Evolutionary conservation across 2,797 vertebrate genomes (phyloP).

Genomic region (Taenioides sp.): DNA sequence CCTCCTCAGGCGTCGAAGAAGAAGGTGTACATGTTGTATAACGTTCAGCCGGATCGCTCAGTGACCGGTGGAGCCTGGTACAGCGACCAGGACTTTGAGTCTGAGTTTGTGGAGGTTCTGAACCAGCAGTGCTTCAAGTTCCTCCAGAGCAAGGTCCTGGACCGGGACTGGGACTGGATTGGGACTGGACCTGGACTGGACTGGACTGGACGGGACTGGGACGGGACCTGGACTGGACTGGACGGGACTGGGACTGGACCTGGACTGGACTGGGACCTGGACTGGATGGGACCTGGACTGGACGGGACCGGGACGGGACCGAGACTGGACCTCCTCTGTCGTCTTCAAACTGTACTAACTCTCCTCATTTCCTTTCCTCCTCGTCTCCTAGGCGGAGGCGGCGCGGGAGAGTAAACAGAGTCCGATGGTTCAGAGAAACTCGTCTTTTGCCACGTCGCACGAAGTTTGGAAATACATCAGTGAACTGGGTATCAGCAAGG

Average conservation of each 20-base stretch:
- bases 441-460: slow-evolving; percentile 93
- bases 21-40: slow-evolving; percentile 98
- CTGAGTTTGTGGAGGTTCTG: slow-evolving; percentile 96
- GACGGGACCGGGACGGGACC: no score
- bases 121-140: slow-evolving; percentile 99
- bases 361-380: neutral
- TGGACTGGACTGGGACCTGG: no score
- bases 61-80: slow-evolving; percentile 98
- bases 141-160: slow-evolving; percentile 88
- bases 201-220: no score
- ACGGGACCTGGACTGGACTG: no score
- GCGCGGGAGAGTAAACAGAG: slow-evolving; percentile 93
- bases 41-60: slow-evolving; percentile 92
- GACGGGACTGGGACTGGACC: no score
- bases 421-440: slow-evolving; percentile 95
- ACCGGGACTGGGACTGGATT: no score
- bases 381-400: slow-evolving; percentile 82
- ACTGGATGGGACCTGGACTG: no score
- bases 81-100: slow-evolving; percentile 97
- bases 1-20: slow-evolving; percentile 92
- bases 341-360: no score
- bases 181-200: no score
- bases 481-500: slow-evolving; percentile 97
- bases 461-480: slow-evolving; percentile 99
- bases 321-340: no score